Conservation (phyloP, 2,113 vertebrate species). For the Muntiacus reevesi region DNA sequence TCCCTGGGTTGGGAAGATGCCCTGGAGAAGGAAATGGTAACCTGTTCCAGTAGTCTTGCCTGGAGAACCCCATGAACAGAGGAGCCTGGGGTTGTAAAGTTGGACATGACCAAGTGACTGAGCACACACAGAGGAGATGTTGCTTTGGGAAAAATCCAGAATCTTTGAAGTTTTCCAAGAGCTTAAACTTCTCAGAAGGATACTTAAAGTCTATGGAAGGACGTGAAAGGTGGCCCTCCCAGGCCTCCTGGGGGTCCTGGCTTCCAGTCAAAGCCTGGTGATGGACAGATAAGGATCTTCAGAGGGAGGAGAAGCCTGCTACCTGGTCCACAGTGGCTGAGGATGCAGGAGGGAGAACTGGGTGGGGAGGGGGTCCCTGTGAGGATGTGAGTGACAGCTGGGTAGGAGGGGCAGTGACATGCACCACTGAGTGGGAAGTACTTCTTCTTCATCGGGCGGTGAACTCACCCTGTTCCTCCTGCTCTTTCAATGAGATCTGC, state of each 20-base stretch:
- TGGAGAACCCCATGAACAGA: background rate
- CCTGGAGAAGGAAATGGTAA: background rate
- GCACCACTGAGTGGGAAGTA: accelerated
- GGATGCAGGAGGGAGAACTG: accelerated
- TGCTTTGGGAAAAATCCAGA: background rate
- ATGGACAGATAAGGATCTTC: accelerated
- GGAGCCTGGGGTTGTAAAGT: background rate
- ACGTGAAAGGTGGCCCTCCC: no score
- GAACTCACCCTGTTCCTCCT: background rate
- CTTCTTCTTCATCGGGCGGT: background rate
- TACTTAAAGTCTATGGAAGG: background rate
- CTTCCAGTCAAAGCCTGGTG: background rate
- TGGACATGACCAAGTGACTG: background rate
- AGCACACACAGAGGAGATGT: background rate
- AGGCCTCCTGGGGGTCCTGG: accelerated
- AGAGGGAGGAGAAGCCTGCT: no score
- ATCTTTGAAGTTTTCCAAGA: background rate
- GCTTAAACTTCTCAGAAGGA: background rate
- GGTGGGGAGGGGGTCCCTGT: background rate
- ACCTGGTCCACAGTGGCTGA: accelerated
- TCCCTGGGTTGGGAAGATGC: background rate
- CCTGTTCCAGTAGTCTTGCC: background rate
- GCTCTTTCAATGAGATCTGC: background rate
- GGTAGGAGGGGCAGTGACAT: accelerated
- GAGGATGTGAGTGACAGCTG: background rate